Evolutionary conservation across 2,797 vertebrate genomes (phyloP).

Genomic region (Fratercula arctica): DNA sequence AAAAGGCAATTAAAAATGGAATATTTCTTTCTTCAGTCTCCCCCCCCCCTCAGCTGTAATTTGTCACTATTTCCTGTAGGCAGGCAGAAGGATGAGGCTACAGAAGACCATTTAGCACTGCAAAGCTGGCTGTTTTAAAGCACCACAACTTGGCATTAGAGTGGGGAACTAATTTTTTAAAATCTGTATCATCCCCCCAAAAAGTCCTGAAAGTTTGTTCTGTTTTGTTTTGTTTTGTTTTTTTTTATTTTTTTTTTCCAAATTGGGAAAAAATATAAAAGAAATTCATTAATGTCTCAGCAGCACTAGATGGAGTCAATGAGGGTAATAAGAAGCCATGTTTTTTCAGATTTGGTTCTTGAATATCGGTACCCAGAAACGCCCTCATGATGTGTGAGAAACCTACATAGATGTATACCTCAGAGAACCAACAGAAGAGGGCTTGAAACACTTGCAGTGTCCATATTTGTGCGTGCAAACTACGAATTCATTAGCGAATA

Average conservation of each 20-base stretch:
- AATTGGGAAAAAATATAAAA: neutral
- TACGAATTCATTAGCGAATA: neutral
- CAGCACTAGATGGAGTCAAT: neutral
- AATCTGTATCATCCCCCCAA: neutral
- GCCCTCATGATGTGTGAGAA: neutral
- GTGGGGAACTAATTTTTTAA: neutral
- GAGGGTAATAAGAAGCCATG: neutral
- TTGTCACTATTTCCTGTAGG: slow-evolving; percentile 66
- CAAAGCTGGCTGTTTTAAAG: slow-evolving; percentile 19
- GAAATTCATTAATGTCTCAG: neutral
- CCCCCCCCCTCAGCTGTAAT: neutral
- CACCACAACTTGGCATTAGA: neutral
- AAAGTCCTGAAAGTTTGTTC: neutral
- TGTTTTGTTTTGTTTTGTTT: too few relatives aligned
- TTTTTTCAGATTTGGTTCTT: neutral
- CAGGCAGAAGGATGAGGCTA: slow-evolving; percentile 52
- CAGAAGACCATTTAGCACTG: slow-evolving; percentile 33
- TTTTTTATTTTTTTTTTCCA: neutral
- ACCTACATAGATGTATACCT: neutral
- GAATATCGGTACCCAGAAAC: neutral
- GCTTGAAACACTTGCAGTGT: neutral
- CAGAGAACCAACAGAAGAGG: neutral
- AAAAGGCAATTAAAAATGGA: slow-evolving; percentile 73
- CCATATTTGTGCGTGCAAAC: neutral
- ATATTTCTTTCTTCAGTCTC: slow-evolving; percentile 62